Evolutionary conservation across 1,140 invertebrate genomes (phyloP).

Genomic region (Panagrolaimus sp.): DNA sequence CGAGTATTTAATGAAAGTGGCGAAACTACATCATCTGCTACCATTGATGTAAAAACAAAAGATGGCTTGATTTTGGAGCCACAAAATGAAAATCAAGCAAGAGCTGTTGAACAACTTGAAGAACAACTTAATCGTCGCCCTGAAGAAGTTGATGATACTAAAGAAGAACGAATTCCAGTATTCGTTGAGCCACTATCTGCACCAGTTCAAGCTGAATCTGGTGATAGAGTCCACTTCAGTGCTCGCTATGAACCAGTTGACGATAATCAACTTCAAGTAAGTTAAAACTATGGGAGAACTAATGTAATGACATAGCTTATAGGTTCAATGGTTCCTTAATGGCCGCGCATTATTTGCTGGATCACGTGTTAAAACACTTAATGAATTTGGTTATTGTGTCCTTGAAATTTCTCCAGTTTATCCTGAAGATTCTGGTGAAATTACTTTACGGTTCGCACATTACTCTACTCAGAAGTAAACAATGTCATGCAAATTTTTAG

Average conservation of each 20-base stretch:
- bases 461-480: constrained; percentile 61
- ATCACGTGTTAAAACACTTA: constrained; percentile 85
- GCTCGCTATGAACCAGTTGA: constrained; percentile 54
- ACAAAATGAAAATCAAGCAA: constrained; percentile 45
- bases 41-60: constrained; percentile 40
- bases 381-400: constrained; percentile 85
- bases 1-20: constrained; percentile 38
- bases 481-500: not conserved
- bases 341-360: constrained; percentile 56
- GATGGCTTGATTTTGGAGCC: constrained; percentile 48
- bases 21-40: constrained; percentile 42
- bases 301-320: not conserved
- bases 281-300: constrained; percentile 30
- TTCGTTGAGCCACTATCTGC: constrained; percentile 55
- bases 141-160: constrained; percentile 37
- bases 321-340: constrained; percentile 48
- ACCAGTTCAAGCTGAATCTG: constrained; percentile 44
- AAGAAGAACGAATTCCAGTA: constrained; percentile 53
- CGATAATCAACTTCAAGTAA: constrained; percentile 46
- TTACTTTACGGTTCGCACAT: constrained; percentile 86
- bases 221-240: constrained; percentile 51
- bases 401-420: constrained; percentile 75
- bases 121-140: constrained; percentile 41
- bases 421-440: constrained; percentile 81
- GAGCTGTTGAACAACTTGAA: constrained; percentile 50